Conservation (phyloP, 2,113 vertebrate genomes). For the Nansenia antarctica region DNA sequence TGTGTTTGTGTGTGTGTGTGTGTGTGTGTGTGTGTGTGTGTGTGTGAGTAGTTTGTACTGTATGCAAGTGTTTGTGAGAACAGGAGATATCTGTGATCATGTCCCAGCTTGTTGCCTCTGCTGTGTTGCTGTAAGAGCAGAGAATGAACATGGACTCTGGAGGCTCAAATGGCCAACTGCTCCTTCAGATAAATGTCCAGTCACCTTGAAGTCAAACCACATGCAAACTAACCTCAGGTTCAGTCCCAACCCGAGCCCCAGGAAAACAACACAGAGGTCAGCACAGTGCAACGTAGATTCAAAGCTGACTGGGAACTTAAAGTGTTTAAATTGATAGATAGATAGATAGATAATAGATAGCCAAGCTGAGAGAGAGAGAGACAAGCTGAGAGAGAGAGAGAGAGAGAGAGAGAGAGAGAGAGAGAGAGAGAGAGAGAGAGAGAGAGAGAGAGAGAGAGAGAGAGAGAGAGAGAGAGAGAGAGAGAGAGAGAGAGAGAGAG, state of each 20-base stretch:
- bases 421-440: slow-evolving; percentile 2
- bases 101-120: slow-evolving; percentile 49
- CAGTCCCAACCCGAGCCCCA: not conserved
- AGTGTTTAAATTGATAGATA: slow-evolving; percentile 10
- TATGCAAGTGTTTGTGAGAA: slow-evolving; percentile 25
- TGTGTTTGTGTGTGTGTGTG: not conserved
- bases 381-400: slow-evolving; percentile 2
- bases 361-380: slow-evolving; percentile 3
- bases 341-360: not conserved
- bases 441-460: not conserved
- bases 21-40: not conserved
- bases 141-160: slow-evolving; percentile 29
- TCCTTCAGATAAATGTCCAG: slow-evolving; percentile 8
- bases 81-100: slow-evolving; percentile 32
- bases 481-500: slow-evolving; percentile 12
- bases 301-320: slow-evolving; percentile 35
- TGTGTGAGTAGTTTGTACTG: not conserved
- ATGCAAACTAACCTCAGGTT: slow-evolving; percentile 19
- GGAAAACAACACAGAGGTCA: not conserved
- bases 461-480: not conserved
- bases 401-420: not conserved
- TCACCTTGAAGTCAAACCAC: slow-evolving; percentile 29
- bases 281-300: slow-evolving; percentile 25
- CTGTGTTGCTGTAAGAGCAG: slow-evolving; percentile 27
- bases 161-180: slow-evolving; percentile 17